phyloP scores from a whole-genome alignment of 2,888 invertebrate species.

The Drosophila anomelani region DNA sequence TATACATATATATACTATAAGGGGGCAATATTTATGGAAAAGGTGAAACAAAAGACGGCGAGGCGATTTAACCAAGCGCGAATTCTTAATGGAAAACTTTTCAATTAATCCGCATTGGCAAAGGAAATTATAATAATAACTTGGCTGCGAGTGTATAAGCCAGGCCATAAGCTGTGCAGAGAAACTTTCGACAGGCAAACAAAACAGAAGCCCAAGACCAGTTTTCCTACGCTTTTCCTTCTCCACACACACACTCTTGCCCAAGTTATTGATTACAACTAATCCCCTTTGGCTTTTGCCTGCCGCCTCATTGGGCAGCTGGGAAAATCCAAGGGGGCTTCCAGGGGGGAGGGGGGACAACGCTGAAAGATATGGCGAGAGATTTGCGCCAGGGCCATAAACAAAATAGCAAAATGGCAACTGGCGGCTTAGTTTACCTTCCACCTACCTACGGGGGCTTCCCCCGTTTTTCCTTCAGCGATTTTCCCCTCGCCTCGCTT shows the following conservation, averaged over 20 bases:
- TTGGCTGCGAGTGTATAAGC: constrained; percentile 52
- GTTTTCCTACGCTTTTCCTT: constrained; percentile 14
- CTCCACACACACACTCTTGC: constrained; percentile 37
- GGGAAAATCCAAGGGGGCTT: constrained; percentile 32
- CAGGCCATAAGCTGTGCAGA: constrained; percentile 55
- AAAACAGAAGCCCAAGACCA: constrained; percentile 50
- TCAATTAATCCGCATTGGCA: constrained; percentile 78
- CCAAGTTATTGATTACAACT: constrained; percentile 80
- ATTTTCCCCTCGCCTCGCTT: constrained; percentile 31
- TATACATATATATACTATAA: constrained; percentile 11
- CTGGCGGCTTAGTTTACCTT: constrained; percentile 58
- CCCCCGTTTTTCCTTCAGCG: constrained; percentile 17
- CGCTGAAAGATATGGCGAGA: constrained; percentile 37
- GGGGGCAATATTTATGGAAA: neutral
- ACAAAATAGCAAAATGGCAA: constrained; percentile 71
- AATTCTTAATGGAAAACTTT: constrained; percentile 77
- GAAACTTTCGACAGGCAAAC: constrained; percentile 72
- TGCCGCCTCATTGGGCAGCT: constrained; percentile 77
- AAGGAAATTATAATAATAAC: constrained; percentile 76
- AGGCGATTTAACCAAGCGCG: constrained; percentile 70
- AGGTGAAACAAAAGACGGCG: constrained; percentile 41
- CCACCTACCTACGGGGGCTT: constrained; percentile 1
- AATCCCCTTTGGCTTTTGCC: constrained; percentile 79
- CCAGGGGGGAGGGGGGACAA: neutral
- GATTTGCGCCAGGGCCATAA: constrained; percentile 71